Evolutionary conservation across 1,140 invertebrate species (phyloP).

Genomic region (Oedothorax gibbosus): DNA sequence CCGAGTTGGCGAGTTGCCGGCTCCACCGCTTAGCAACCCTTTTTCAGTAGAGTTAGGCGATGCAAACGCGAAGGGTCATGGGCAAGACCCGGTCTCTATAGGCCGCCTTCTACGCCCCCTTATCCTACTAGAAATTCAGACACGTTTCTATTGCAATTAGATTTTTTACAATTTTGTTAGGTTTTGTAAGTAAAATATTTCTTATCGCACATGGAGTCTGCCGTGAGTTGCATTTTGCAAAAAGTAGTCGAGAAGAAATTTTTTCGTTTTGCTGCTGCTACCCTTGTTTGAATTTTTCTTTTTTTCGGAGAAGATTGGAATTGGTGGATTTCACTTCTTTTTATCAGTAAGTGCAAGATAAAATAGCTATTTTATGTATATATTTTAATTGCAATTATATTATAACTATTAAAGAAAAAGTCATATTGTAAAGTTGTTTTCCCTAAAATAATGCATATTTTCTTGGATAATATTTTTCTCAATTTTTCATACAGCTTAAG

Average conservation of each 20-base stretch:
- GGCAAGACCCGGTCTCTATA: conserved; percentile 53
- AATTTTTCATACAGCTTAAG: too few species aligned
- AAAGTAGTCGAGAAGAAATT: too few species aligned
- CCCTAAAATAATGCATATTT: too few species aligned
- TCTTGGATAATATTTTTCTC: too few species aligned
- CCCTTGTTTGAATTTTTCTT: not conserved
- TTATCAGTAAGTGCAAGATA: conserved; percentile 25
- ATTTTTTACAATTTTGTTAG: not conserved
- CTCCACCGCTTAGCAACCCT: not conserved
- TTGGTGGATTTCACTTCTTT: conserved; percentile 27
- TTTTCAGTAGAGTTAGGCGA: conserved; percentile 53
- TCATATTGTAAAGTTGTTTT: too few species aligned
- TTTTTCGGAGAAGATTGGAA: not conserved
- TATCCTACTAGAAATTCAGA: conserved; percentile 12
- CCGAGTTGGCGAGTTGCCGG: not conserved
- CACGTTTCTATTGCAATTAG: too few species aligned
- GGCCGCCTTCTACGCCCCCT: conserved; percentile 44
- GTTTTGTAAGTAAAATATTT: not conserved
- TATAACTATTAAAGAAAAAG: too few species aligned
- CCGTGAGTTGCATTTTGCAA: too few species aligned
- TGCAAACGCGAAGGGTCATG: conserved; percentile 55
- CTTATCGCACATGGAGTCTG: conserved; percentile 26
- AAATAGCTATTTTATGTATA: too few species aligned
- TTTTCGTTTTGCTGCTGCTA: not conserved
- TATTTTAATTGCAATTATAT: too few species aligned